Conservation (phyloP, 2,797 vertebrate species). For the Rousettus madagascariensis region DNA sequence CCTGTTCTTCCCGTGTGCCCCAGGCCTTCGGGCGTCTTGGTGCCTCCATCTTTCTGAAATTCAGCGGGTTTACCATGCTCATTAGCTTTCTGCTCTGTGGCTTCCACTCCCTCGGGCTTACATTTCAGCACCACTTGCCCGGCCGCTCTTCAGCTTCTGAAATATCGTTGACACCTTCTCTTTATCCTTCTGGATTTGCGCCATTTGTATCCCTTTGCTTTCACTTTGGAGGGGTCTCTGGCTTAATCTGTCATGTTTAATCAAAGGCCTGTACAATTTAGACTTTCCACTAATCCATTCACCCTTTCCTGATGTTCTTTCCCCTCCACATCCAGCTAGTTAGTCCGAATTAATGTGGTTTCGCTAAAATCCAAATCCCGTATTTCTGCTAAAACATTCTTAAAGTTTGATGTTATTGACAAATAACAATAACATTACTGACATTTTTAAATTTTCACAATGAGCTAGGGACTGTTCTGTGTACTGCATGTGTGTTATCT, state of each 20-base stretch:
- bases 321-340: neutral
- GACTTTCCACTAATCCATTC: neutral
- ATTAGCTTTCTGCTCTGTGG: neutral
- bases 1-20: neutral
- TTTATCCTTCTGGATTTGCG: conserved; percentile 29
- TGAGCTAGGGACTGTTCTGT: neutral
- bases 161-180: conserved; percentile 42
- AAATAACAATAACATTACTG: neutral
- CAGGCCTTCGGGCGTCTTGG: neutral
- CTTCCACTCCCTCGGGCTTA: neutral
- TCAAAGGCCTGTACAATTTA: conserved; percentile 6
- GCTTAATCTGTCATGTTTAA: conserved; percentile 18
- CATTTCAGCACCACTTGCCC: conserved; percentile 26
- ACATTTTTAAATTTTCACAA: neutral
- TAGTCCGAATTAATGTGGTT: neutral
- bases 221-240: conserved; percentile 18
- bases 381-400: neutral
- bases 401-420: neutral
- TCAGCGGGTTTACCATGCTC: neutral
- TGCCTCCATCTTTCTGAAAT: neutral
- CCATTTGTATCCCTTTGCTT: conserved; percentile 19
- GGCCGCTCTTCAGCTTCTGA: conserved; percentile 53
- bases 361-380: neutral
- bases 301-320: neutral
- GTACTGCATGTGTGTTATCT: neutral